Evolutionary conservation across 2,888 invertebrate species (phyloP), one percentile per base, ranked within the genome.

Genomic region (Mesoligia furuncula): DNA sequence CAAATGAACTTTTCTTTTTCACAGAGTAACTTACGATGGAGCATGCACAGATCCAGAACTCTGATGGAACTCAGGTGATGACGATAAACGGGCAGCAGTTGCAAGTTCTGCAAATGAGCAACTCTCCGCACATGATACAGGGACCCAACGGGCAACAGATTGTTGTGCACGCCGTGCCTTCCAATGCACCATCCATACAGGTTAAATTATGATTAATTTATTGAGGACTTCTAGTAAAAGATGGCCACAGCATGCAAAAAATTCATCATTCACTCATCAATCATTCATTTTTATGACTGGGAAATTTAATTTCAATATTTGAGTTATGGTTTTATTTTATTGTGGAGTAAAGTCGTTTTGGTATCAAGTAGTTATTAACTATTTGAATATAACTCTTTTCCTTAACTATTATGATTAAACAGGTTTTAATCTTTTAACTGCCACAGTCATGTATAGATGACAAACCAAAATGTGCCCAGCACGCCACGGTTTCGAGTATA

Each of bases 111-210:
- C 97, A 96, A 87, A 95, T 96, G 96, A 94, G 92, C 77, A 95
- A 94, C 78, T 80, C 92, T 0, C 97, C 97, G 0, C 98, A 98
- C 88, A 97, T 98, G 90, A 97, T 98, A 77, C 98, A 98, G 89
- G 97, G 97, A 0, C 97, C 97, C 0, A 97, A 97, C 77, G 98
- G 98, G 0, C 98, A 98, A 91, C 98, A 98, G 91, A 98, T 98
- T 62, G 97, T 98, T 91, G 97, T 98, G 0, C 98, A 98, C 89
- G 94, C 98, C 0, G 97, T 98, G 85, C 97, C 98, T 0, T 97
- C 97, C 31, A 95, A 96, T 59, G 96, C 96, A 1, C 97, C 97
- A 79, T 91, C 97, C 20, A 97, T 98, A 87, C 98, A 98, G 95
- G 97, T 98, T n/a, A 84, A 15, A 31, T 39, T 62, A 27, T 45